phyloP scores from a whole-genome alignment of 2,888 invertebrate genomes.

The Lepidocyrtoides sp. region DNA sequence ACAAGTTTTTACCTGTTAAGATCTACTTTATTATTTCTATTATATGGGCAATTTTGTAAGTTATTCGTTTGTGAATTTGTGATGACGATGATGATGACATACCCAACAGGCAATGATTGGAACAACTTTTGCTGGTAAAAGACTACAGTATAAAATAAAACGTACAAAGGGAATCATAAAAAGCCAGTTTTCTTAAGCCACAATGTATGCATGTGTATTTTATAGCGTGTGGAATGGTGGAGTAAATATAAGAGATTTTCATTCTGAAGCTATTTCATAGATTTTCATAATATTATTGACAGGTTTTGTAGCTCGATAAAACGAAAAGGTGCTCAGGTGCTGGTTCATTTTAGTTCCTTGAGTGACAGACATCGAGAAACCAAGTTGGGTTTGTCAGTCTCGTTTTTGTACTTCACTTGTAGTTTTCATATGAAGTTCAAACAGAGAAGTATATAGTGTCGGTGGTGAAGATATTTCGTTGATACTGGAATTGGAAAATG shows the following conservation, averaged over 20 bases:
- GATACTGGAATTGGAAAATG: too few relatives aligned
- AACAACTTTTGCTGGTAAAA: not conserved
- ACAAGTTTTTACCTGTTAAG: too few relatives aligned
- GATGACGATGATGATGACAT: not conserved
- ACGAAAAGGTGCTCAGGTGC: conserved; percentile 5
- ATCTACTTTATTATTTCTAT: too few relatives aligned
- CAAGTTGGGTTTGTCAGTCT: conserved; percentile 4
- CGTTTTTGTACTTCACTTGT: too few relatives aligned
- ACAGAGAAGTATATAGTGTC: too few relatives aligned
- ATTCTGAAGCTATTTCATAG: conserved; percentile 28
- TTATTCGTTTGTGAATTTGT: conserved; percentile 11
- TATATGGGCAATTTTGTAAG: not conserved
- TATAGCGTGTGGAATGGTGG: not conserved
- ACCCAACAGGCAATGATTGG: not conserved
- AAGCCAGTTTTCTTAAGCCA: not conserved
- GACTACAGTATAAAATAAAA: not conserved
- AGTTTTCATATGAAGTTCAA: too few relatives aligned
- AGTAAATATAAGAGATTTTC: not conserved
- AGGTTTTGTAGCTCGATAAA: not conserved
- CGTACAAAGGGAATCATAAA: not conserved
- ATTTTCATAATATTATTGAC: conserved; percentile 28
- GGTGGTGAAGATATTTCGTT: too few relatives aligned
- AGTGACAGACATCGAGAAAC: conserved; percentile 5
- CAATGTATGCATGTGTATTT: not conserved
- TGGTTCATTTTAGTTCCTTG: not conserved